Percentiles rank a stretch among this genome's conserved stretches.
phyloP scores from a whole-genome alignment of 2,888 invertebrate genomes.

The Rhorus exstirpatorius region DNA sequence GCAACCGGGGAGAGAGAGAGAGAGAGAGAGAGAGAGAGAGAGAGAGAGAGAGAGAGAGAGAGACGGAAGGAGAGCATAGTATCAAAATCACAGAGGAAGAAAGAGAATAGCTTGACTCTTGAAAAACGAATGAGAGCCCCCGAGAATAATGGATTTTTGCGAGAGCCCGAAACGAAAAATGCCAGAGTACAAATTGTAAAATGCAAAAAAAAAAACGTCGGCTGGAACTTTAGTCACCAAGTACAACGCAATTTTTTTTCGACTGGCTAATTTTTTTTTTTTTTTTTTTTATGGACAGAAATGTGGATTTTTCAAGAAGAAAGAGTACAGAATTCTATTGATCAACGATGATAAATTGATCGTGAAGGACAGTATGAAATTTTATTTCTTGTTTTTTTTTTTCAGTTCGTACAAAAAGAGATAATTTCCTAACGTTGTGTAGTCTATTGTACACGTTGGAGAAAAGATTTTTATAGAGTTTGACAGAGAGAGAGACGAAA shows the following conservation, averaged over 20 bases:
- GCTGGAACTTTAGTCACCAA: neutral
- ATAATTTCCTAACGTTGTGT: no score
- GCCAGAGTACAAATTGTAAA: neutral
- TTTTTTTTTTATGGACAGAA: no score
- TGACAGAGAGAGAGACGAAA: neutral
- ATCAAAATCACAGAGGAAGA: conserved; percentile 12
- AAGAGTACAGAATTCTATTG: no score
- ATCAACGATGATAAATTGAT: no score
- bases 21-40: neutral
- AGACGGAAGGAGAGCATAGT: conserved; percentile 15
- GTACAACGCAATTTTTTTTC: no score
- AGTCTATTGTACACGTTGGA: no score
- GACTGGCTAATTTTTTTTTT: no score
- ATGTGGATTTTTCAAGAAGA: no score
- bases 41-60: neutral
- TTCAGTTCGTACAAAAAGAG: no score
- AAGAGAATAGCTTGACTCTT: neutral
- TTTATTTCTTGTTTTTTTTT: no score
- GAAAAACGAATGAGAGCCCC: conserved; percentile 28
- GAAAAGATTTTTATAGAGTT: neutral
- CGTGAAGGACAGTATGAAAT: no score
- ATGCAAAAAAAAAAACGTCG: neutral
- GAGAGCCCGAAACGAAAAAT: neutral
- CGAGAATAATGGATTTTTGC: conserved; percentile 47
- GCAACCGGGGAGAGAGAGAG: neutral